phyloP scores from a whole-genome alignment of 1,140 invertebrate species.

The Pseudomyrmex gracilis region DNA sequence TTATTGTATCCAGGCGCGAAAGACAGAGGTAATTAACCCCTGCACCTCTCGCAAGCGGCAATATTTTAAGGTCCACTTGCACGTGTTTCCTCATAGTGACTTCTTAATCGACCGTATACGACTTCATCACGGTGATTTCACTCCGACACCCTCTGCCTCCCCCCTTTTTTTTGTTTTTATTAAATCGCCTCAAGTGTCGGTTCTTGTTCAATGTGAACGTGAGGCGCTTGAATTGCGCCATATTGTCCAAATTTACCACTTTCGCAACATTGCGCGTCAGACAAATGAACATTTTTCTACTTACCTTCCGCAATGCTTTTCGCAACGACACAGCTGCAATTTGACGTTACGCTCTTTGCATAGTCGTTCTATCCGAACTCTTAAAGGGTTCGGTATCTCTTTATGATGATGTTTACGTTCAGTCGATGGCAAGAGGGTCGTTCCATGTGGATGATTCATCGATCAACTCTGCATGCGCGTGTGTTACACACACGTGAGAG shows the following conservation, averaged over 20 bases:
- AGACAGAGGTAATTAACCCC: constrained; percentile 79
- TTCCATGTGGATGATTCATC: constrained; percentile 62
- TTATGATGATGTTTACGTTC: background rate
- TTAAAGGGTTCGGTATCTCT: background rate
- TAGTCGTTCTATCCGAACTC: background rate
- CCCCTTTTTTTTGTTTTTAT: background rate
- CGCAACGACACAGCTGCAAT: background rate
- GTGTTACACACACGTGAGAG: constrained; percentile 4
- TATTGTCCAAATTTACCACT: background rate
- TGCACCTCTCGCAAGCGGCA: constrained; percentile 61
- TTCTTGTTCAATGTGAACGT: constrained; percentile 5
- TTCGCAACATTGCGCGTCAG: background rate
- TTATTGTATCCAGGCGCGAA: constrained; percentile 73
- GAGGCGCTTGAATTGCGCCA: background rate
- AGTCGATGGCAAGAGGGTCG: background rate
- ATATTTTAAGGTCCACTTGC: constrained; percentile 73
- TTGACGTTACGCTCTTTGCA: constrained; percentile 4
- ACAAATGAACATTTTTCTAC: constrained; percentile 1
- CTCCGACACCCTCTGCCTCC: constrained; percentile 13
- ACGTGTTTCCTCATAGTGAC: constrained; percentile 56
- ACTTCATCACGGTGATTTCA: constrained; percentile 55
- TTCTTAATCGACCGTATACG: constrained; percentile 69
- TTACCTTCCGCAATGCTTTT: background rate
- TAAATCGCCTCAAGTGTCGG: constrained; percentile 3
- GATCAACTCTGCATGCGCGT: constrained; percentile 37